A percentile compares a stretch with the other conserved stretches of the same genome.
These are phyloP conservation scores for Brachionus angularis DNA, from an alignment of 1,140 invertebrate species.

Conservation along the genomic window DNA sequence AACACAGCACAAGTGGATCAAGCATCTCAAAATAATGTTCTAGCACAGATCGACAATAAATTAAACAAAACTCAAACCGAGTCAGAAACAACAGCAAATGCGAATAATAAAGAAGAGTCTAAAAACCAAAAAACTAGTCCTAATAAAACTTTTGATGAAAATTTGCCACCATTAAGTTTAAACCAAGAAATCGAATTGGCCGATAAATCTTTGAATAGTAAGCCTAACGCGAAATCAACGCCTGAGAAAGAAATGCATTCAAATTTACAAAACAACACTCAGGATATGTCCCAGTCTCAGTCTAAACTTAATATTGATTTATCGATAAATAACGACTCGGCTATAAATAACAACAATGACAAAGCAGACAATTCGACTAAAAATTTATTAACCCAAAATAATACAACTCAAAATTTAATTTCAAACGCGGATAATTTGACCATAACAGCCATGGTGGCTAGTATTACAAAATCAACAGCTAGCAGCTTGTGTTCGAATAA, in stretches of 20 bases:
- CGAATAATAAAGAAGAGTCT: too few relatives aligned
- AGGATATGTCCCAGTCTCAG: background rate
- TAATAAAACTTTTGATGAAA: too few relatives aligned
- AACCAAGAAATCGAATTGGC: background rate
- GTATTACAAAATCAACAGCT: background rate
- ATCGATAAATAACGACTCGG: background rate
- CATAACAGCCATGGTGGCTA: slow-evolving; percentile 12
- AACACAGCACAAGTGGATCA: background rate
- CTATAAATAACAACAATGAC: background rate
- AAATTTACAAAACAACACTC: too few relatives aligned
- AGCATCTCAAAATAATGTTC: background rate
- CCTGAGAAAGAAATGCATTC: too few relatives aligned
- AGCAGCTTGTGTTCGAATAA: too few relatives aligned
- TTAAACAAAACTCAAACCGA: background rate
- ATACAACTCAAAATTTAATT: slow-evolving; percentile 1
- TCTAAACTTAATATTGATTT: background rate
- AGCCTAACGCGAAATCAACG: background rate
- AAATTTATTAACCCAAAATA: background rate
- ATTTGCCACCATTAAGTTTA: too few relatives aligned
- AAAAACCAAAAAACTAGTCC: too few relatives aligned
- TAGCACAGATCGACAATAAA: background rate
- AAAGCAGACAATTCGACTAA: background rate
- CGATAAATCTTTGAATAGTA: background rate
- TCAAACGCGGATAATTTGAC: background rate
- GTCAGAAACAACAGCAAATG: background rate